A percentile compares a stretch with the other conserved stretches of the same genome.
Evolutionary conservation across 2,797 vertebrate genomes (phyloP).

Genomic region (Melanogrammus aeglefinus): DNA sequence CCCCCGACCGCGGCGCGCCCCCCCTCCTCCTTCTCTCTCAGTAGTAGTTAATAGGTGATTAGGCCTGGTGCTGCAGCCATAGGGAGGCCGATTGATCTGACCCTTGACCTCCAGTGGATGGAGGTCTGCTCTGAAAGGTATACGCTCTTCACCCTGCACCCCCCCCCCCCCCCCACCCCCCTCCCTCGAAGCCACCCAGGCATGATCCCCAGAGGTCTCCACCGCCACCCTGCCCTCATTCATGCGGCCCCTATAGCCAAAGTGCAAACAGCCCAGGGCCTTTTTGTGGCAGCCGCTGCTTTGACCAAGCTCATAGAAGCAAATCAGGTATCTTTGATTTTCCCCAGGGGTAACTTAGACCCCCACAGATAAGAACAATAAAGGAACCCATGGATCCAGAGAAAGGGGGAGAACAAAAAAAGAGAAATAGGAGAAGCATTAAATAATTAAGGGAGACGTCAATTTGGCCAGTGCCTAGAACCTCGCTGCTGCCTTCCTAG

Average conservation of each 20-base stretch:
- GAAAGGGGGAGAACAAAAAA: constrained; percentile 20
- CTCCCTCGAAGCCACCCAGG: constrained; percentile 79
- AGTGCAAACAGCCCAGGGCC: constrained; percentile 80
- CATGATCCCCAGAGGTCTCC: constrained; percentile 79
- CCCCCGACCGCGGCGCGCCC: too few relatives aligned
- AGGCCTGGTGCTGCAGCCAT: constrained; percentile 82
- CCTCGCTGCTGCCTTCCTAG: too few relatives aligned
- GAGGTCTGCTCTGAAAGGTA: constrained; percentile 98
- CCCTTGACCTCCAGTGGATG: constrained; percentile 84
- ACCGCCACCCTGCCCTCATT: constrained; percentile 67
- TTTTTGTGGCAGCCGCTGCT: constrained; percentile 39
- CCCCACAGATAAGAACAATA: not conserved
- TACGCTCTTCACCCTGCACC: constrained; percentile 83
- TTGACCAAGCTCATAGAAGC: constrained; percentile 41
- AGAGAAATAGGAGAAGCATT: not conserved
- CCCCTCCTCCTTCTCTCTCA: not conserved
- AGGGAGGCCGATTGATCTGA: constrained; percentile 91
- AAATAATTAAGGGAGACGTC: too few relatives aligned
- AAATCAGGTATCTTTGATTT: constrained; percentile 45
- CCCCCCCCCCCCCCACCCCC: constrained; percentile 44
- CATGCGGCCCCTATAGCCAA: constrained; percentile 82
- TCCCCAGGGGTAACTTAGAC: constrained; percentile 39
- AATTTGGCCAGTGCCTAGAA: not conserved
- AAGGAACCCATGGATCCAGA: constrained; percentile 7
- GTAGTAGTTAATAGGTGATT: constrained; percentile 91